A percentile compares a stretch with the other conserved stretches of the same genome.
Evolutionary conservation across 53 echinoderm and acorn worm species (phyloP).

Genomic region (Henricia sp.): DNA sequence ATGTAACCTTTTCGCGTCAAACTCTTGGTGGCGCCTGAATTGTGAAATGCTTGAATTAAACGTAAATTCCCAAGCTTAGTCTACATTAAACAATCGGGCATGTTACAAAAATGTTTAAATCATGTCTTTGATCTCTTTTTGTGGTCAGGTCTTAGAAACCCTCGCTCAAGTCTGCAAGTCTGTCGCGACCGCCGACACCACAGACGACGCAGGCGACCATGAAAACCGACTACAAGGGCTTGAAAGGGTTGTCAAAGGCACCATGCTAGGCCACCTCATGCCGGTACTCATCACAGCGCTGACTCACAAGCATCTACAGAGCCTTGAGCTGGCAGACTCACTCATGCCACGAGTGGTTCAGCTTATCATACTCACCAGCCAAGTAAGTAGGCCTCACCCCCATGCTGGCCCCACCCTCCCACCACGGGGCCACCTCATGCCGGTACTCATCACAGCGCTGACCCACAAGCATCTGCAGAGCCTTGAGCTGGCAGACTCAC

Average conservation of each 20-base stretch:
- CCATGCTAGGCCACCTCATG: conserved; percentile 81
- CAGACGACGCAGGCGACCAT: conserved; percentile 43
- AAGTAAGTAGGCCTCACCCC: conserved; percentile 55
- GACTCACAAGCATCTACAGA: conserved; percentile 76
- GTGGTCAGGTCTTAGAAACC: conserved; percentile 68
- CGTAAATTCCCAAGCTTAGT: no score
- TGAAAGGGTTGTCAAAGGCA: conserved; percentile 81
- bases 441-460: conserved; percentile 75
- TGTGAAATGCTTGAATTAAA: no score
- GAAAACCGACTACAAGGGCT: conserved; percentile 67
- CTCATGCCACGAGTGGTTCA: conserved; percentile 83
- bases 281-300: conserved; percentile 77
- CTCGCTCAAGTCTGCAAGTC: conserved; percentile 73
- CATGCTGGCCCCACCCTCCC: no score
- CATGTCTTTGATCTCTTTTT: neutral
- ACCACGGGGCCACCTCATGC: conserved; percentile 86
- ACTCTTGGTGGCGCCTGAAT: no score
- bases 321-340: conserved; percentile 68
- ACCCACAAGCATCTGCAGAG: conserved; percentile 74
- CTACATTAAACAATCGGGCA: neutral
- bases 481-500: conserved; percentile 67
- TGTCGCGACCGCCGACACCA: conserved; percentile 23
- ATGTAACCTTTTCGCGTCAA: no score
- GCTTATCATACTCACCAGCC: conserved; percentile 81
- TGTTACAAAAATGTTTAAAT: neutral